Evolutionary conservation across 2,113 vertebrate species (phyloP).

Genomic region (Danio rerio): DNA sequence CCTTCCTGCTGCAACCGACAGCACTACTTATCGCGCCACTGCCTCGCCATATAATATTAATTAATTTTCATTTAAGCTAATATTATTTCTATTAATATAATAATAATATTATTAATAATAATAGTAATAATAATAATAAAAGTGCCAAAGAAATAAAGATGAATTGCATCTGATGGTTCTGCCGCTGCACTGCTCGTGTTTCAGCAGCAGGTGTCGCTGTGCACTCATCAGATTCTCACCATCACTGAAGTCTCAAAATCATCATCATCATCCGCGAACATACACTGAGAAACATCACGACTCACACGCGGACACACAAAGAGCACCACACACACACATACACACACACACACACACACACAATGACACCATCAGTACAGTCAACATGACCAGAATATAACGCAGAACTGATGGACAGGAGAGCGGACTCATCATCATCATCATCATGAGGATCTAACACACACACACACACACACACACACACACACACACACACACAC

Average conservation of each 20-base stretch:
- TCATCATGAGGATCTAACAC: not conserved
- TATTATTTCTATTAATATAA: no score
- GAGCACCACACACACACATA: not conserved
- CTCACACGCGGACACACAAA: not conserved
- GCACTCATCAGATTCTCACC: not conserved
- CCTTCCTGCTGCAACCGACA: no score
- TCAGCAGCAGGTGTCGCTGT: conserved; percentile 36
- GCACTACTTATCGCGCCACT: no score
- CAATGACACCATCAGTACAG: not conserved
- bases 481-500: no score
- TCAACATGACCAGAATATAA: not conserved
- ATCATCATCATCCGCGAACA: not conserved
- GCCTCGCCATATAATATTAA: no score
- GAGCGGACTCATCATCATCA: not conserved
- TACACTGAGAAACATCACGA: not conserved
- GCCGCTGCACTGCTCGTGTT: not conserved
- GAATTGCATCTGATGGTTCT: no score
- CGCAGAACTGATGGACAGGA: no score
- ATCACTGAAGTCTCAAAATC: not conserved
- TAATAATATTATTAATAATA: not conserved
- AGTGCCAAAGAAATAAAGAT: no score
- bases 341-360: no score
- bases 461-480: no score
- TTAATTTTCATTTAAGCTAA: no score
- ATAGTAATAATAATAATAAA: no score